These are phyloP conservation scores for Orchesella cincta DNA, from an alignment of 1,140 invertebrate species.

Conservation along the genomic window DNA sequence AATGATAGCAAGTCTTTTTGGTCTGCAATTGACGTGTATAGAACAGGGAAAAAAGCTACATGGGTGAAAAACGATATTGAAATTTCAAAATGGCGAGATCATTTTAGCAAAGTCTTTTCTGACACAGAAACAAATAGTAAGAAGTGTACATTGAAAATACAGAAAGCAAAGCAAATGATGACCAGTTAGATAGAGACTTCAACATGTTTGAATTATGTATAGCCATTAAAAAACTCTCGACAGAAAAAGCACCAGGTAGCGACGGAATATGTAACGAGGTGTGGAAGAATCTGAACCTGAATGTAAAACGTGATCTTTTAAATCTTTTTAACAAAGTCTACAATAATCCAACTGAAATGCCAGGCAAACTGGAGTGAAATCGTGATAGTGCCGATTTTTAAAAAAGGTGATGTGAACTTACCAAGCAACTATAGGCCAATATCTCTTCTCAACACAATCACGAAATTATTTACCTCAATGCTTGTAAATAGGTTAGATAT, in stretches of 20 bases:
- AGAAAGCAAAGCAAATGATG: no score
- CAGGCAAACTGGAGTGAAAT: conserved; percentile 35
- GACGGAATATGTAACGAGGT: conserved; percentile 1
- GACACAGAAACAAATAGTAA: no score
- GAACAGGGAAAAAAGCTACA: not conserved
- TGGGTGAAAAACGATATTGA: not conserved
- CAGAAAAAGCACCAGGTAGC: not conserved
- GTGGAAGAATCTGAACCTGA: not conserved
- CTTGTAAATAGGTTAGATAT: conserved; percentile 45
- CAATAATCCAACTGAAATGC: not conserved
- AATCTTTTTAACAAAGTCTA: not conserved
- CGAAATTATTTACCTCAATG: conserved; percentile 50
- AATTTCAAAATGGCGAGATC: not conserved
- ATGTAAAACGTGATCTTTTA: not conserved
- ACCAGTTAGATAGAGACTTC: not conserved
- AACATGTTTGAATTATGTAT: not conserved
- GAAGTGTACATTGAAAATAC: no score
- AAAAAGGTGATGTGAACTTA: conserved; percentile 42
- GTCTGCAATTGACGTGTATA: not conserved
- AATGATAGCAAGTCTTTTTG: not conserved
- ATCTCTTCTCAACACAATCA: conserved; percentile 46
- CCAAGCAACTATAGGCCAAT: conserved; percentile 51
- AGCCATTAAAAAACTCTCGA: not conserved
- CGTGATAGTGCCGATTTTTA: conserved; percentile 34
- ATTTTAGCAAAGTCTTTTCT: not conserved